Evolutionary conservation across 2,797 vertebrate genomes (phyloP), one percentile per base, ranked within the genome.

Genomic region (Ataeniobius toweri): DNA sequence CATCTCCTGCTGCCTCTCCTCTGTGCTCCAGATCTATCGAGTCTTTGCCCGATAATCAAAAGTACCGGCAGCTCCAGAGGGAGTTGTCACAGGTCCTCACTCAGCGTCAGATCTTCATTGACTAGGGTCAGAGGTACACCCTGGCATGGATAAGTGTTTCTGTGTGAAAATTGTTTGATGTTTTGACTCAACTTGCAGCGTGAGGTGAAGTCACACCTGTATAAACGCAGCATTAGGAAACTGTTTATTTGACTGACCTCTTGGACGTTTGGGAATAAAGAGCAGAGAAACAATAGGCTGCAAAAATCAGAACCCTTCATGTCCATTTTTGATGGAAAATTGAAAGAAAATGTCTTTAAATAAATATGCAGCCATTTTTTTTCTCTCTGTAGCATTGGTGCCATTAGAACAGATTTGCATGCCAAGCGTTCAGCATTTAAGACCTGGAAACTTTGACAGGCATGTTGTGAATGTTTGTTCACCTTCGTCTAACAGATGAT

Each of bases 51-150:
- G 98, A 99, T 97, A 98, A 98, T 96, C 96, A 98, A 97, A 99
- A 98, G 96, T 98, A 98, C 96, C 97, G 97, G 92, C 98, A 99
- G 97, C 95, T 99, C 96, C 98, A 99, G 96, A 97, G 96, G 94
- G 98, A 99, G 91, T 97, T 99, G 93, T 99, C 98, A 89, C 98
- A 99, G 95, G 98, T 99, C 93, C 95, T 99, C 95, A 99, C 98
- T 91, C 98, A 99, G 96, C 97, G 98, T 93, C 98, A 99, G 97
- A 98, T 97, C 97, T 98, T 97, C 97, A 98, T 98, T 97, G 98
- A 99, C 90, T 99, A 97, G 97, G 92, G 94, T 92, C 92, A 94
- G 96, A 98, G 98, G 97, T 99, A 98, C 93, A 96, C 80, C 76
- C 77, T 90, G 89, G 94, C 93, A 94, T 89, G 94, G 87, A 82